phyloP scores from a whole-genome alignment of 2,888 invertebrate genomes.

The Synergus japonicus region DNA sequence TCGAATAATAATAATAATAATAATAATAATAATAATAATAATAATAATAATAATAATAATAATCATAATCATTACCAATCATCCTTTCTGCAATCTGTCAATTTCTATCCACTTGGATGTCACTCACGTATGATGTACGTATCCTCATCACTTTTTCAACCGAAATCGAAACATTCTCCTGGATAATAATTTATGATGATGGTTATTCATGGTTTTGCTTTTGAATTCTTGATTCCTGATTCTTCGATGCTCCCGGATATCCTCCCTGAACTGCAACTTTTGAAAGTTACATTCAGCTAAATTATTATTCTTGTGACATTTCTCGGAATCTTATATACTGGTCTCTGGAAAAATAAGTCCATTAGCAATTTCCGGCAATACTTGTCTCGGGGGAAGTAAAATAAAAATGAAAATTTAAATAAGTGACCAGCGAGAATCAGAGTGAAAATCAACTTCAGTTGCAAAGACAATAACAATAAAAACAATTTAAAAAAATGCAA shows the following conservation, averaged over 20 bases:
- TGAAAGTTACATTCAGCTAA: slow-evolving; percentile 5
- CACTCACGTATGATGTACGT: not conserved
- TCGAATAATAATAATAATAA: slow-evolving; percentile 9
- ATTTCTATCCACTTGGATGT: slow-evolving; percentile 3
- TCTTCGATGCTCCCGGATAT: not conserved
- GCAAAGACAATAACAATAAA: too few relatives aligned
- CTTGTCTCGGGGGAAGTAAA: not conserved
- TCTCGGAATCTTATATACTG: not conserved
- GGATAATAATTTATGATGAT: not conserved
- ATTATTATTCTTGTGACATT: not conserved
- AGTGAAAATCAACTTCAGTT: too few relatives aligned
- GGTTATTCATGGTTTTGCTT: not conserved
- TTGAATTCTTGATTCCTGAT: not conserved
- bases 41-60: too few relatives aligned
- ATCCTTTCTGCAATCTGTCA: slow-evolving; percentile 7
- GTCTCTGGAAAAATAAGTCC: not conserved
- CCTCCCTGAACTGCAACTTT: not conserved
- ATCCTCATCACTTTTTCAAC: not conserved
- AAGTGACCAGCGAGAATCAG: not conserved
- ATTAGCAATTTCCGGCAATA: not conserved
- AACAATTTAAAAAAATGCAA: too few relatives aligned
- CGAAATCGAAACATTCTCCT: not conserved
- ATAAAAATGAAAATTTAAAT: not conserved
- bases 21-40: too few relatives aligned
- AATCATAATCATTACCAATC: not conserved